Conservation (phyloP, 2,797 vertebrate species). For the Cheirogaleus major region DNA sequence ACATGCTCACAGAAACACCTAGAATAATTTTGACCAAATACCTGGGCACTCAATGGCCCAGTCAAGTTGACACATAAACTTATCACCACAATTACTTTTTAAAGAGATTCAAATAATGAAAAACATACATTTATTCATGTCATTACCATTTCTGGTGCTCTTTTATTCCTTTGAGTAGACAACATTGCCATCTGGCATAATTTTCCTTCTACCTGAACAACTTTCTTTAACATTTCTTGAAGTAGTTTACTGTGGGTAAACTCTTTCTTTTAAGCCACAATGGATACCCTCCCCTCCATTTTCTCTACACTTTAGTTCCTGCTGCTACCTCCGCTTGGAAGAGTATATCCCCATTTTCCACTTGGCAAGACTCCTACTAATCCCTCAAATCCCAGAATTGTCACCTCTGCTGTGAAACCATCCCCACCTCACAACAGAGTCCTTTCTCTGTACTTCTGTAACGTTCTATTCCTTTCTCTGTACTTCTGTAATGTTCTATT, state of each 20-base stretch:
- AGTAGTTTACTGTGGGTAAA: neutral
- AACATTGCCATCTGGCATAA: neutral
- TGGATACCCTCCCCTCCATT: neutral
- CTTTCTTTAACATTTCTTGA: neutral
- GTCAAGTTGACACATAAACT: neutral
- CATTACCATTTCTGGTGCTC: neutral
- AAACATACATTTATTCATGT: neutral
- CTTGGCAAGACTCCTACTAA: neutral
- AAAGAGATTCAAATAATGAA: neutral
- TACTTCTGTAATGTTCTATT: neutral
- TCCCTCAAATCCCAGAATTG: neutral
- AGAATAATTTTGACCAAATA: neutral
- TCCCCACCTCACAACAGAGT: neutral
- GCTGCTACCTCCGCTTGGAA: neutral
- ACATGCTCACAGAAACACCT: neutral
- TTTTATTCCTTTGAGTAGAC: neutral
- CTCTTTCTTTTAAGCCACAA: neutral
- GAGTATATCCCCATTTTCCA: neutral
- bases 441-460: neutral
- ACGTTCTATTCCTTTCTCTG: neutral
- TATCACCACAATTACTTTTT: neutral
- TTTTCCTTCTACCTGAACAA: neutral
- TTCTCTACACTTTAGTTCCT: neutral
- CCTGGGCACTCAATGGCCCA: neutral
- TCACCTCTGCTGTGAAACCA: neutral